Evolutionary conservation across 1,140 invertebrate species (phyloP).

Genomic region (Penaeus chinensis): DNA sequence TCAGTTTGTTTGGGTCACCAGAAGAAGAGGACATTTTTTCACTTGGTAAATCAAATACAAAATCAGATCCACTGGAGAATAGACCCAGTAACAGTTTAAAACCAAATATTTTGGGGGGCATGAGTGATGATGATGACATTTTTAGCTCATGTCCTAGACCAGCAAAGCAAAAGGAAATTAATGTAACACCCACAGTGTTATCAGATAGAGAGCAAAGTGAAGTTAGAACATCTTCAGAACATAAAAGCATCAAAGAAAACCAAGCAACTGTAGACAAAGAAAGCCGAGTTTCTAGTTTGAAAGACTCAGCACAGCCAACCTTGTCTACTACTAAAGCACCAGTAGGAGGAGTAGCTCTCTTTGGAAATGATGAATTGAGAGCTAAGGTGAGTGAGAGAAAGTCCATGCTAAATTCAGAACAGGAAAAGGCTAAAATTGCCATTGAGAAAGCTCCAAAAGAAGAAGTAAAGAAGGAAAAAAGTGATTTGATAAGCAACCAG

Average conservation of each 20-base stretch:
- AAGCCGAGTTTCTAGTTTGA: no score
- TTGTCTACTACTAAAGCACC: constrained; percentile 1
- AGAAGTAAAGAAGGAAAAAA: not conserved
- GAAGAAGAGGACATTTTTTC: constrained; percentile 18
- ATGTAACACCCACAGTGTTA: no score
- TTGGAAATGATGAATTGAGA: constrained; percentile 2
- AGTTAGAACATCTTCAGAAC: no score
- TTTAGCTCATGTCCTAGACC: not conserved
- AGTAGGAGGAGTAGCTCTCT: constrained; percentile 19
- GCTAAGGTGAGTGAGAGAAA: constrained; percentile 19
- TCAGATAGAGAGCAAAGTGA: no score
- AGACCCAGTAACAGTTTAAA: no score
- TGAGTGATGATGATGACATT: constrained; percentile 23
- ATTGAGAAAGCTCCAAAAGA: not conserved
- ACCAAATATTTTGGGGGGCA: no score
- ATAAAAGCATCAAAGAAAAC: no score
- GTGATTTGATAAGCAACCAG: no score
- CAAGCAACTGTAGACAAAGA: no score
- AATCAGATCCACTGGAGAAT: no score
- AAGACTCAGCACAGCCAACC: no score
- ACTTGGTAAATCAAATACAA: not conserved
- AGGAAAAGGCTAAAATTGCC: not conserved
- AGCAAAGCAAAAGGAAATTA: constrained; percentile 11
- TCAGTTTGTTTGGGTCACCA: constrained; percentile 26
- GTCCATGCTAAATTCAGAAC: not conserved